phyloP scores from a whole-genome alignment of 1,140 invertebrate species.

The Akabosia matsudoensis region DNA sequence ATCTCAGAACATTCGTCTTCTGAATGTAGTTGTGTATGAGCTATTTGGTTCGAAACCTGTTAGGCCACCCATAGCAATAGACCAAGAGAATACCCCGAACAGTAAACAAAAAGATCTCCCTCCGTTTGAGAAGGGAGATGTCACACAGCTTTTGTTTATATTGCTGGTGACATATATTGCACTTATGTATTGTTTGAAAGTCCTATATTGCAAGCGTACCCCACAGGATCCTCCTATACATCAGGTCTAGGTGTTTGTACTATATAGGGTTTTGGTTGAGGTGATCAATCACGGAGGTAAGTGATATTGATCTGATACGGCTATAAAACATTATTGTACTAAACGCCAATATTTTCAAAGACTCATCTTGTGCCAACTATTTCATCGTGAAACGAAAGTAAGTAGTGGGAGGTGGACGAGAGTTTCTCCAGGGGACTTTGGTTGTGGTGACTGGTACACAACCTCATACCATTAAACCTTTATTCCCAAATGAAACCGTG shows the following conservation, averaged over 20 bases:
- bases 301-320: neutral
- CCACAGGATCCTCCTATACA: neutral
- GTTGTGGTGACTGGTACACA: too few relatives aligned
- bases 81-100: neutral
- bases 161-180: neutral
- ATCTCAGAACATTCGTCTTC: neutral
- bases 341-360: too few relatives aligned
- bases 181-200: too few relatives aligned
- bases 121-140: neutral
- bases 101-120: conserved; percentile 1
- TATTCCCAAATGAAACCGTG: too few relatives aligned
- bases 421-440: too few relatives aligned
- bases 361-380: too few relatives aligned
- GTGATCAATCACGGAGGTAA: neutral
- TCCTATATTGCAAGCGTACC: neutral
- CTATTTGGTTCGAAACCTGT: neutral
- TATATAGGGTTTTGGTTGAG: too few relatives aligned
- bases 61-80: neutral
- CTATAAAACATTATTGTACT: too few relatives aligned
- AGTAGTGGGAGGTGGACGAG: too few relatives aligned
- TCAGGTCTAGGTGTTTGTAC: neutral
- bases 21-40: neutral
- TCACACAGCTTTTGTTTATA: neutral
- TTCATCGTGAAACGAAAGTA: too few relatives aligned
- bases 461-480: too few relatives aligned